A percentile compares a stretch with the other conserved stretches of the same genome.
Evolutionary conservation across 2,113 vertebrate genomes (phyloP).

Genomic region (Tursiops truncatus): DNA sequence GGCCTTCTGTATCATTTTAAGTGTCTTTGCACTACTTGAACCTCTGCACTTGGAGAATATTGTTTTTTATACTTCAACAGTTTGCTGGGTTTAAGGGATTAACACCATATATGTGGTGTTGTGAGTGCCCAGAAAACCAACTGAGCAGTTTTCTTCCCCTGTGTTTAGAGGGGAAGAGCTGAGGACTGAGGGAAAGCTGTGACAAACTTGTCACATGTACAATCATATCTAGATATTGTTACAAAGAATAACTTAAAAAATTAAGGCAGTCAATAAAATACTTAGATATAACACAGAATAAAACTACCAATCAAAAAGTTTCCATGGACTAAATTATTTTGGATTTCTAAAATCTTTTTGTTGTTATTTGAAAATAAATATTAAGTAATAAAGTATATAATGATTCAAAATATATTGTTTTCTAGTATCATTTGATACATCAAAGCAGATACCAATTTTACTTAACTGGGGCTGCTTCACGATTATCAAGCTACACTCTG

Average conservation of each 20-base stretch:
- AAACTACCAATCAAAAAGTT: neutral
- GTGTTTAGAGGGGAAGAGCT: constrained; percentile 15
- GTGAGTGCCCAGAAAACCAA: constrained; percentile 18
- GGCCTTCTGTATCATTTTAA: constrained; percentile 75
- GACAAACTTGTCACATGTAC: constrained; percentile 28
- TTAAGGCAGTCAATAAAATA: neutral
- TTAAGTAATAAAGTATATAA: neutral
- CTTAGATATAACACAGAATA: neutral
- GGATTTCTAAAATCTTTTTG: neutral
- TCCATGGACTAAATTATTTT: neutral
- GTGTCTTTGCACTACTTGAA: constrained; percentile 62
- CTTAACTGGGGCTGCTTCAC: neutral
- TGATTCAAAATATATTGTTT: constrained; percentile 18
- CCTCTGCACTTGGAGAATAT: constrained; percentile 61
- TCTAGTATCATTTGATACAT: neutral
- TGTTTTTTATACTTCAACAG: constrained; percentile 63
- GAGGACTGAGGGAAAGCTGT: constrained; percentile 23
- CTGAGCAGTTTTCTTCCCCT: neutral
- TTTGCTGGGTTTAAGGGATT: constrained; percentile 56
- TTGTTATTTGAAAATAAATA: constrained; percentile 11
- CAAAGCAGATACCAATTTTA: neutral
- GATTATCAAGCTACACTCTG: neutral
- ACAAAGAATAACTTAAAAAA: neutral
- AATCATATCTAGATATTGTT: neutral
- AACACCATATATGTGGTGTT: constrained; percentile 61